Conservation (phyloP, 2,888 invertebrate species). For the Dicyrtomina minuta region DNA sequence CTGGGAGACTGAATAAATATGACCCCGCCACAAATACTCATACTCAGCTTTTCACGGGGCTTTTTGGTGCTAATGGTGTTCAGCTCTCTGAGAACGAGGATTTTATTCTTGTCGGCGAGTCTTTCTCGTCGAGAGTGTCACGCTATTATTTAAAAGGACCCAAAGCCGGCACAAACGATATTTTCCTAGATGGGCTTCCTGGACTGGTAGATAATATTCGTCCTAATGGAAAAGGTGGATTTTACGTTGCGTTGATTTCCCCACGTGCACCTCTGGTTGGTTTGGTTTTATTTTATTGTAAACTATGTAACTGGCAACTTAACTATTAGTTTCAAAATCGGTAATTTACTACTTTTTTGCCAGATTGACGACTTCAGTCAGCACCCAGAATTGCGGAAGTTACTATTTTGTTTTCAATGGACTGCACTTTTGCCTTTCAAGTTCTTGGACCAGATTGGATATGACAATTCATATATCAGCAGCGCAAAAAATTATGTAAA, state of each 20-base stretch:
- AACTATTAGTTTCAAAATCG: too few species aligned
- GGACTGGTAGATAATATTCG: conserved; percentile 70
- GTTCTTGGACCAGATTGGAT: too few species aligned
- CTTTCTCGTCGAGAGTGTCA: conserved; percentile 65
- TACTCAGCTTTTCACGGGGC: conserved; percentile 70
- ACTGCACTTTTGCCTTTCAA: too few species aligned
- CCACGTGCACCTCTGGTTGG: conserved; percentile 56
- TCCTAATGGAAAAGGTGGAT: conserved; percentile 65
- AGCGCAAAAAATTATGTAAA: too few species aligned
- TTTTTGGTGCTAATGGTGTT: conserved; percentile 79
- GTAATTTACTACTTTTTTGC: too few species aligned
- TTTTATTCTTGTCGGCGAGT: conserved; percentile 78
- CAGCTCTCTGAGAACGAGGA: conserved; percentile 65
- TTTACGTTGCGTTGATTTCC: conserved; percentile 65
- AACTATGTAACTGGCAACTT: too few species aligned
- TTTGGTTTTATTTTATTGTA: too few species aligned
- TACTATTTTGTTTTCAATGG: background rate
- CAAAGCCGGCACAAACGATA: conserved; percentile 65
- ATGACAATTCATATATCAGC: too few species aligned
- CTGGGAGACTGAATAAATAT: conserved; percentile 73
- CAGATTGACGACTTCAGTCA: background rate
- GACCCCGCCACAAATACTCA: conserved; percentile 75
- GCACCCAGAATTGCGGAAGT: background rate
- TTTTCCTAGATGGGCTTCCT: conserved; percentile 69
- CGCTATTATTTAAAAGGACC: conserved; percentile 79